phyloP scores from a whole-genome alignment of 2,797 vertebrate genomes.

The Alfaro cultratus region DNA sequence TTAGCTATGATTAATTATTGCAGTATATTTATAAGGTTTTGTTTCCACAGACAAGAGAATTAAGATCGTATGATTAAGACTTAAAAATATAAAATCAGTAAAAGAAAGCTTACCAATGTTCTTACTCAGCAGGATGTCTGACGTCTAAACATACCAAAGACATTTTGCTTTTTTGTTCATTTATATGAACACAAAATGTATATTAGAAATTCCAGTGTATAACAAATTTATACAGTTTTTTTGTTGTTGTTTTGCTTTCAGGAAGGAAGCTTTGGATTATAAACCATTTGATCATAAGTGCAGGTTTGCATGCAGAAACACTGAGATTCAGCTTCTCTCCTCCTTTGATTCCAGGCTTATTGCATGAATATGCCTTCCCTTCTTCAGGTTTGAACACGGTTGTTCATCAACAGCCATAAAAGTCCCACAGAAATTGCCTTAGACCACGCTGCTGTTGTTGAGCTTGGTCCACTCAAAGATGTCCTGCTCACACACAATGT shows the following conservation, averaged over 20 bases:
- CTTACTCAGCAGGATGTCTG: slow-evolving; percentile 28
- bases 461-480: slow-evolving; percentile 99
- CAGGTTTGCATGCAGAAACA: slow-evolving; percentile 46
- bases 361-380: slow-evolving; percentile 20
- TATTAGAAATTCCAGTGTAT: slow-evolving; percentile 32
- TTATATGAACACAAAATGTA: too few species aligned
- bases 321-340: slow-evolving; percentile 3
- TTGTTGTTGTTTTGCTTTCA: slow-evolving; percentile 35
- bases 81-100: slow-evolving; percentile 12
- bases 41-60: slow-evolving; percentile 5
- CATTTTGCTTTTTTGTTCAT: slow-evolving; percentile 26
- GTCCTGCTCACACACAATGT: slow-evolving; percentile 99
- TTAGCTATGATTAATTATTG: neutral
- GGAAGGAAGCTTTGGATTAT: slow-evolving; percentile 28
- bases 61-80: neutral
- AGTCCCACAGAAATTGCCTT: slow-evolving; percentile 30
- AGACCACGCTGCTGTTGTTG: slow-evolving; percentile 83
- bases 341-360: slow-evolving; percentile 11
- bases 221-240: slow-evolving; percentile 41
- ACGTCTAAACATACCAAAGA: slow-evolving; percentile 4
- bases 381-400: slow-evolving; percentile 11
- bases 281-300: slow-evolving; percentile 55
- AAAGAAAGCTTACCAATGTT: slow-evolving; percentile 20
- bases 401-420: slow-evolving; percentile 11
- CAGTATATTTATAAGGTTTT: slow-evolving; percentile 1